These are phyloP conservation scores for Campylorhamphus procurvoides DNA, from an alignment of 2,113 vertebrate genomes.

Conservation along the genomic window DNA sequence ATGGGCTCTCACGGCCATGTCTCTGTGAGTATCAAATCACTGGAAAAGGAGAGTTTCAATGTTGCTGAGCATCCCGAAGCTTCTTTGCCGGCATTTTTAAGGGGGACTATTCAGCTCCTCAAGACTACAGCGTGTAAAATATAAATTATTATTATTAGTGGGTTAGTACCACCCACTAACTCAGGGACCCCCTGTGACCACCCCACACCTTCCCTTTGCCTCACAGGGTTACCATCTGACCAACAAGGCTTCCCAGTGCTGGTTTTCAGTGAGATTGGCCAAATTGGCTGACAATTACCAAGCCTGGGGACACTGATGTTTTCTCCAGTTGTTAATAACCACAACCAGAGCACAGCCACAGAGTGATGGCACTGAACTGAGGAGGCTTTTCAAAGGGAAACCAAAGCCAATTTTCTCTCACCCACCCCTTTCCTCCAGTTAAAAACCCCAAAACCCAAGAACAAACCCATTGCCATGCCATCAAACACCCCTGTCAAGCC, in stretches of 20 bases:
- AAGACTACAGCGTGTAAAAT: background rate
- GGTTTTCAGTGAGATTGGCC: background rate
- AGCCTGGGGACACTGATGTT: background rate
- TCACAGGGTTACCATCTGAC: background rate
- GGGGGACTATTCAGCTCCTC: conserved; percentile 18
- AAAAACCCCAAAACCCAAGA: background rate
- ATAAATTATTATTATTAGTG: background rate
- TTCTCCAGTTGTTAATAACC: background rate
- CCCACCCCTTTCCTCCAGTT: background rate
- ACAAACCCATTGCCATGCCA: background rate
- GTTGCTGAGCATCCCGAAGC: background rate
- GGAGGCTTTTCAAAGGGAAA: background rate
- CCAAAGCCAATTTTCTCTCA: background rate
- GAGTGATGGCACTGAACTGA: background rate
- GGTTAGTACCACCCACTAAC: background rate
- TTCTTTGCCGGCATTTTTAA: conserved; percentile 34
- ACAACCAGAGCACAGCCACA: background rate
- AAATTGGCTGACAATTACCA: background rate
- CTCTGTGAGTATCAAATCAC: background rate
- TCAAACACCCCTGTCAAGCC: background rate
- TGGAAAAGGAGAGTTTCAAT: background rate
- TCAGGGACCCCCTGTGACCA: accelerated
- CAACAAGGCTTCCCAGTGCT: background rate
- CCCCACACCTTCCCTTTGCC: background rate
- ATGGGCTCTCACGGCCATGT: background rate